A percentile compares a stretch with the other conserved stretches of the same genome.
phyloP scores from a whole-genome alignment of 2,888 invertebrate species.

The Morpho achilles region DNA sequence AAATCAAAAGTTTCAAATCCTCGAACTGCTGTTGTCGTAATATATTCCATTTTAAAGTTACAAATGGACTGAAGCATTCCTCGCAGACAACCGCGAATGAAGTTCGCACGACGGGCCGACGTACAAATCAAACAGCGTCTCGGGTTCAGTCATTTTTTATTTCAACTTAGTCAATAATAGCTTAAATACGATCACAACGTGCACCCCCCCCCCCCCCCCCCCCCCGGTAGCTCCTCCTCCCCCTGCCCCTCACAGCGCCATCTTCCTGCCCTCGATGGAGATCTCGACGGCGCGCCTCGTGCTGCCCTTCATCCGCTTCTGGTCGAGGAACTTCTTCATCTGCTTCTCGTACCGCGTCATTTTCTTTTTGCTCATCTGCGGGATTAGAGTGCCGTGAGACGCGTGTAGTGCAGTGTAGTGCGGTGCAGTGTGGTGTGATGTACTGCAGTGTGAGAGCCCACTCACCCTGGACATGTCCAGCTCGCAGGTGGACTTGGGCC shows the following conservation, averaged over 20 bases:
- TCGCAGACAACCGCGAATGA: slow-evolving; percentile 7
- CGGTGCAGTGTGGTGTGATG: neutral
- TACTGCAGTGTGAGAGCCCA: slow-evolving; percentile 22
- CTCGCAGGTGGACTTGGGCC: slow-evolving; percentile 95
- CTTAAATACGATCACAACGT: neutral
- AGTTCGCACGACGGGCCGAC: neutral
- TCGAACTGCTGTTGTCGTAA: no score
- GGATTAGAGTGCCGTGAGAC: no score
- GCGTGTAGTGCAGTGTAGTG: neutral
- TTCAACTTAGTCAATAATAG: no score
- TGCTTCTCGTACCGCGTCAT: slow-evolving; percentile 95
- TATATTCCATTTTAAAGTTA: no score
- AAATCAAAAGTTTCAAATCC: no score
- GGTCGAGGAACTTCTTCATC: slow-evolving; percentile 93
- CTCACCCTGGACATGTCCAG: slow-evolving; percentile 89
- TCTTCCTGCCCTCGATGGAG: slow-evolving; percentile 97
- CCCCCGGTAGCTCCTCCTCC: neutral
- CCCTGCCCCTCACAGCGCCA: slow-evolving; percentile 86
- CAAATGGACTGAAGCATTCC: no score
- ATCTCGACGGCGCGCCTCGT: slow-evolving; percentile 93
- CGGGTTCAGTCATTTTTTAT: no score
- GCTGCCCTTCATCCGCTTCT: slow-evolving; percentile 88
- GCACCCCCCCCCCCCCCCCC: neutral
- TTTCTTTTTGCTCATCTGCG: slow-evolving; percentile 87
- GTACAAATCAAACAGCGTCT: neutral